Evolutionary conservation across 1,140 invertebrate species (phyloP), one percentile per base, ranked within the genome.

Genomic region (Pentalonia nigronervosa): DNA sequence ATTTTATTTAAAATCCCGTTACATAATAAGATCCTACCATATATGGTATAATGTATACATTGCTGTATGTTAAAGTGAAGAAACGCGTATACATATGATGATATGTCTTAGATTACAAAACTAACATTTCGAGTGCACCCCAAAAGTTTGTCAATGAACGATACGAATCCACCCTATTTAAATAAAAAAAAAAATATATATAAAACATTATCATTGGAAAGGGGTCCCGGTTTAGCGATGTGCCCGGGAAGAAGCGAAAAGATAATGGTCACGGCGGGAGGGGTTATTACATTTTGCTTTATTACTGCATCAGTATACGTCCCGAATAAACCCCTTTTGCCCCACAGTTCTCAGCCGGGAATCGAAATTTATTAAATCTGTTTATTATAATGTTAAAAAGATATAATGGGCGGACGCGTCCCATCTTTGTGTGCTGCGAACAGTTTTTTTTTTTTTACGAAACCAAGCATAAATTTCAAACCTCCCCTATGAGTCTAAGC

Each of bases 281-380:
- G n/a, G 47, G 34, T 56, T 76, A 76, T 76, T 88, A 56, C n/a
- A 9, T 89, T 56, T 34, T 89, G 47, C 87, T 89, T 89, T 89
- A 89, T 89, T 89, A 89, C 34, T 34, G n/a, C 8, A 56, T 56
- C 60, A 67, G 50, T 88, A 20, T 50, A 45, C 41, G 47, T 88
- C 45, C 48, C 21, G n/a, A 53, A 89, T 50, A 89, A 89, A 89
- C 87, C 87, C 48, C 87, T 89, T 56, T 89, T 50, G 56, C 21
- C 48, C 87, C n/a, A n/a, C 17, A 56, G 36, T 89, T 89, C 30
- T 36, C 48, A 89, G 87, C 6, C 50, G n/a, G 34, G 8, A 89
- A 89, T 89, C 50, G n/a, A 36, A 53, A 89, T 89, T 89, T 89
- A 89, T 89, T 50, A 89, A 89, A 53, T 89, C 48, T 56, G 48